A percentile compares a stretch with the other conserved stretches of the same genome.
Evolutionary conservation across 2,888 invertebrate genomes (phyloP).

Genomic region (Ptilodon capucinus): DNA sequence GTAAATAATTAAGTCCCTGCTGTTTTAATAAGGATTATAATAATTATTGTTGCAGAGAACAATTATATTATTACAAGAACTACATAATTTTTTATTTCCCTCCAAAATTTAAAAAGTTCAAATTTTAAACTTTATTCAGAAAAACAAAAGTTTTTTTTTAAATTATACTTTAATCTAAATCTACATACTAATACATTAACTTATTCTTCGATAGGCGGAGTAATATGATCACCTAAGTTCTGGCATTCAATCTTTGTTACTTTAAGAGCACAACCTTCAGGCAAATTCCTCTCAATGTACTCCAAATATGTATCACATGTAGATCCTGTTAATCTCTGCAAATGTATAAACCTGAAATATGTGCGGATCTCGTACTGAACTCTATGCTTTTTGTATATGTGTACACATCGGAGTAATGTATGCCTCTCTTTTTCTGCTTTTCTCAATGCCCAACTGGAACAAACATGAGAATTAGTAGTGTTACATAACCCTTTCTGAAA

Average conservation of each 20-base stretch:
- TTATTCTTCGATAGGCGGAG: conserved; percentile 60
- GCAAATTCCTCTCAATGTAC: conserved; percentile 97
- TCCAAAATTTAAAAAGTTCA: too few species aligned
- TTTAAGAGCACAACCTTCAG: conserved; percentile 98
- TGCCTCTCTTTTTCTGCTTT: conserved; percentile 89
- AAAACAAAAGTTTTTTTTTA: background rate
- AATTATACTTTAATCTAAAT: conserved; percentile 37
- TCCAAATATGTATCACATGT: conserved; percentile 98
- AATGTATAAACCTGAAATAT: conserved; percentile 92
- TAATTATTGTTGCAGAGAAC: too few species aligned
- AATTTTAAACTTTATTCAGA: background rate
- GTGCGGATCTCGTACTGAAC: conserved; percentile 98
- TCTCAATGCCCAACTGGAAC: conserved; percentile 87
- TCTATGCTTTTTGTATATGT: conserved; percentile 95
- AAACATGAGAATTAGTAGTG: background rate
- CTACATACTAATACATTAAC: conserved; percentile 28
- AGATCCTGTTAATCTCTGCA: conserved; percentile 94
- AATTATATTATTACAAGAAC: too few species aligned
- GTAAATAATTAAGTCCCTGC: too few species aligned
- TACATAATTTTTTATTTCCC: too few species aligned
- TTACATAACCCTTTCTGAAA: too few species aligned
- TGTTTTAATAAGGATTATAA: too few species aligned
- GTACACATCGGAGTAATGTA: conserved; percentile 93
- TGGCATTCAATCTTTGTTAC: conserved; percentile 89
- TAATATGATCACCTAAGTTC: conserved; percentile 80